A percentile compares a stretch with the other conserved stretches of the same genome.
Conservation (phyloP, 2,797 vertebrate genomes). For the Mycteria americana region DNA sequence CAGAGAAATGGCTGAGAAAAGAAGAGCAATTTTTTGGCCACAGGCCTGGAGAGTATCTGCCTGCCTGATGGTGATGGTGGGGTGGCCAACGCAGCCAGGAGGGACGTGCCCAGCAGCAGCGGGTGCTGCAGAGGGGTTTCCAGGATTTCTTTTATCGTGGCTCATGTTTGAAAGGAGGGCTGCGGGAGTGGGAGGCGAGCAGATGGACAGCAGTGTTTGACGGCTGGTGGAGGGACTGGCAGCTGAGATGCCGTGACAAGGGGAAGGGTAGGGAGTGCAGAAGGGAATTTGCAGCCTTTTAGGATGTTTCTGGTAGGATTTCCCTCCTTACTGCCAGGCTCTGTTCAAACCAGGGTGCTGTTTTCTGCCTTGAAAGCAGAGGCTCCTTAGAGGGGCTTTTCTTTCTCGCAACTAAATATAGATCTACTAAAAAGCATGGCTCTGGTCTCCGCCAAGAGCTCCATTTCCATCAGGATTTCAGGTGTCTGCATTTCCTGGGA, state of each 20-base stretch:
- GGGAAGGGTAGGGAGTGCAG: neutral
- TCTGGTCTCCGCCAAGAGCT: neutral
- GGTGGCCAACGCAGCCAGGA: neutral
- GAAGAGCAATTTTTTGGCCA: neutral
- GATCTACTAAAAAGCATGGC: neutral
- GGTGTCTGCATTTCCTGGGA: neutral
- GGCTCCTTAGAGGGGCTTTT: conserved; percentile 17
- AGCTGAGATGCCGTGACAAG: neutral
- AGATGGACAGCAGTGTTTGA: fast-evolving
- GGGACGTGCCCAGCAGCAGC: neutral
- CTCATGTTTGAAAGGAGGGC: neutral
- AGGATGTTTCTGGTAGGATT: neutral
- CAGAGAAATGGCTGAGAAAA: neutral
- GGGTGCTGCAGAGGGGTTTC: neutral
- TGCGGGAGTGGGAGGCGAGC: neutral
- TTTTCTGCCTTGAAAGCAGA: neutral
- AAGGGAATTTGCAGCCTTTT: neutral
- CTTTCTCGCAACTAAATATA: neutral
- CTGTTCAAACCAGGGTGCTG: neutral
- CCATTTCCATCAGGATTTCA: neutral
- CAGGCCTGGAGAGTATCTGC: neutral
- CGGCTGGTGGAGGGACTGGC: neutral
- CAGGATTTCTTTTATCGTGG: neutral
- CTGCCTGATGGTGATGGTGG: neutral
- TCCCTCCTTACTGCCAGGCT: neutral